Conservation (phyloP, 2,113 vertebrate genomes). For the Platycercus adscitus region DNA sequence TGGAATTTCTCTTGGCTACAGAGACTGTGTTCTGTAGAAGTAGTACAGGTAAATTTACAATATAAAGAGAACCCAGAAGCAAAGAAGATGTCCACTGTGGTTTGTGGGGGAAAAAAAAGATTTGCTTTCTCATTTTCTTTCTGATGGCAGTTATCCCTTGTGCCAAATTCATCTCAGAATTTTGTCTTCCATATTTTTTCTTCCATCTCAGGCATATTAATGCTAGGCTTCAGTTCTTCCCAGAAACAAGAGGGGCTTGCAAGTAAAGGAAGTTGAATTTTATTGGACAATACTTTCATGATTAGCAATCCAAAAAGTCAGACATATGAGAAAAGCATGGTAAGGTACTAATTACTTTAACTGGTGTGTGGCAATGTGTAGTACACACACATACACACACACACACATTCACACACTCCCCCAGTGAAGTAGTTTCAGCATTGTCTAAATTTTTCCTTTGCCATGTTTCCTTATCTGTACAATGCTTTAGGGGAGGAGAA, state of each 20-base stretch:
- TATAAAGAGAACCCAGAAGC: background rate
- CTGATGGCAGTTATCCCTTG: background rate
- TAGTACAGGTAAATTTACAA: background rate
- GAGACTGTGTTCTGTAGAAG: background rate
- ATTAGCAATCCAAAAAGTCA: background rate
- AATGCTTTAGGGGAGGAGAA: background rate
- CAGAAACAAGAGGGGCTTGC: background rate
- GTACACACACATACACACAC: background rate
- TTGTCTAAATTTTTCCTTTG: background rate
- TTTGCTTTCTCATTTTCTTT: conserved; percentile 3
- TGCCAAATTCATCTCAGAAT: background rate
- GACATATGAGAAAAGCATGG: background rate
- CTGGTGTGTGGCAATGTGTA: background rate
- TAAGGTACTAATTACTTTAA: background rate
- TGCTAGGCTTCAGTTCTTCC: background rate
- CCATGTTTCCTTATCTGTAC: background rate
- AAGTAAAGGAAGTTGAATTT: background rate
- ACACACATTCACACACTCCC: background rate
- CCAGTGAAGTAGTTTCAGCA: background rate
- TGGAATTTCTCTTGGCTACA: background rate
- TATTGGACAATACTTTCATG: background rate
- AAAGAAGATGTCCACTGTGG: background rate
- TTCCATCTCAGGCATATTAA: background rate
- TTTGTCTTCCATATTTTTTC: background rate
- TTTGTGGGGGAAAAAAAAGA: background rate